Conservation (phyloP, 64 coral and sea anemone species). For the Dendronephthya gigantea region DNA sequence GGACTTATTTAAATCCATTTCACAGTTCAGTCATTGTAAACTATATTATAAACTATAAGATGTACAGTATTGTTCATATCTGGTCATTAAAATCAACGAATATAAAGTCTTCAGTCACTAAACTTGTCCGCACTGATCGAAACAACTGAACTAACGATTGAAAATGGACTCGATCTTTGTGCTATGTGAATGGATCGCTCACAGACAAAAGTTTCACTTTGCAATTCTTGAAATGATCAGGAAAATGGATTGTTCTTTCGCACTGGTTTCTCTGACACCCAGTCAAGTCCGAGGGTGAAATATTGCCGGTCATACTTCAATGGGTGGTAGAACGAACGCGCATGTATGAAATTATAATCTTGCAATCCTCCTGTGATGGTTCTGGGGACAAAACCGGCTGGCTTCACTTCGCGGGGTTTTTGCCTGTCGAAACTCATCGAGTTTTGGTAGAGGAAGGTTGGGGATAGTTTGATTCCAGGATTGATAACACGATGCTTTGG, state of each 20-base stretch:
- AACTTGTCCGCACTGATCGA: no score
- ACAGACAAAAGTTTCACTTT: no score
- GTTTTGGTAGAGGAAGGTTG: slow-evolving; percentile 70
- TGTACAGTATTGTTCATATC: no score
- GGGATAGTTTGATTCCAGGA: slow-evolving; percentile 48
- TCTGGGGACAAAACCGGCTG: slow-evolving; percentile 58
- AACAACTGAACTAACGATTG: no score
- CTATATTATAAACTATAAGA: no score
- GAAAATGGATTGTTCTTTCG: slow-evolving; percentile 82
- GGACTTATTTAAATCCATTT: no score
- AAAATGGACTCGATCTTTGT: no score
- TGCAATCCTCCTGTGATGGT: slow-evolving; percentile 30
- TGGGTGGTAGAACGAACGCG: slow-evolving; percentile 59
- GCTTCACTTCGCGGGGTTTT: slow-evolving; percentile 14
- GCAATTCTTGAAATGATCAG: neutral
- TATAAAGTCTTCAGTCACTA: no score
- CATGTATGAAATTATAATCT: slow-evolving; percentile 59
- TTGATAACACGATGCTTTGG: slow-evolving; percentile 65
- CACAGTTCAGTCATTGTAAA: no score
- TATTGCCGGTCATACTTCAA: slow-evolving; percentile 35
- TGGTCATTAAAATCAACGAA: no score
- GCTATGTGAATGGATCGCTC: no score
- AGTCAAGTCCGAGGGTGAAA: slow-evolving; percentile 73
- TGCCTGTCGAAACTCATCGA: slow-evolving; percentile 43
- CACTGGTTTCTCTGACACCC: slow-evolving; percentile 70